A percentile compares a stretch with the other conserved stretches of the same genome.
Conservation (phyloP, 2,113 vertebrate genomes). For the Empidonax traillii region DNA sequence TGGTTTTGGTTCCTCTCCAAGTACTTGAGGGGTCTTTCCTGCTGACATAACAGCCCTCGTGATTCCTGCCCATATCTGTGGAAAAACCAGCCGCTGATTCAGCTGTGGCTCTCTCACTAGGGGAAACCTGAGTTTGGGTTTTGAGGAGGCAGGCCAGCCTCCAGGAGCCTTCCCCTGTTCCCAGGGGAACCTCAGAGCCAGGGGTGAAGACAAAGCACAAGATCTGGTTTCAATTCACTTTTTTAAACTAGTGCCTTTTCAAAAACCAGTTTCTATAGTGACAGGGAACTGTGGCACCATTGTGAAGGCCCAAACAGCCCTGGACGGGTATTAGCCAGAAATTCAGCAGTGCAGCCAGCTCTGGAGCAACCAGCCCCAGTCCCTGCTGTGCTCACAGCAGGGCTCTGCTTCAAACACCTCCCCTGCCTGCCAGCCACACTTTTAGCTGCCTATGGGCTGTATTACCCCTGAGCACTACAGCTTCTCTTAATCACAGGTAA, state of each 20-base stretch:
- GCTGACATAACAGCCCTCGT: neutral
- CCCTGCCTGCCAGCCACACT: neutral
- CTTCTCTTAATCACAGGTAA: neutral
- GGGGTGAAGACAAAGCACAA: neutral
- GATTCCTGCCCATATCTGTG: neutral
- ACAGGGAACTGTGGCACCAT: constrained; percentile 56
- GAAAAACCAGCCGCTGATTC: neutral
- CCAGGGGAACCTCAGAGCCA: neutral
- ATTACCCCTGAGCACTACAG: neutral
- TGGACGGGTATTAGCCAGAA: neutral
- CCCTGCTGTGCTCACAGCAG: neutral
- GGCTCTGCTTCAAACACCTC: neutral
- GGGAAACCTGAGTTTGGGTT: neutral
- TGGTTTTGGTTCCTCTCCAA: neutral
- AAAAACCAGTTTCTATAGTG: constrained; percentile 49
- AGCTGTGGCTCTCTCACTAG: neutral
- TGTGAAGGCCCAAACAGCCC: constrained; percentile 24
- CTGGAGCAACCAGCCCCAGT: neutral
- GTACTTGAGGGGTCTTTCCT: neutral
- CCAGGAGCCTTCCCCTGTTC: neutral
- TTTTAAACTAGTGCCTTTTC: constrained; percentile 24
- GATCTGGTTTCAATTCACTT: constrained; percentile 38
- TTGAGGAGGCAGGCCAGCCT: neutral
- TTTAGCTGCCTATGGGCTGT: neutral
- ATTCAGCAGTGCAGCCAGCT: neutral